Evolutionary conservation across 2,113 vertebrate species (phyloP), one percentile per base, ranked within the genome.

Genomic region (Ascaphus truei): DNA sequence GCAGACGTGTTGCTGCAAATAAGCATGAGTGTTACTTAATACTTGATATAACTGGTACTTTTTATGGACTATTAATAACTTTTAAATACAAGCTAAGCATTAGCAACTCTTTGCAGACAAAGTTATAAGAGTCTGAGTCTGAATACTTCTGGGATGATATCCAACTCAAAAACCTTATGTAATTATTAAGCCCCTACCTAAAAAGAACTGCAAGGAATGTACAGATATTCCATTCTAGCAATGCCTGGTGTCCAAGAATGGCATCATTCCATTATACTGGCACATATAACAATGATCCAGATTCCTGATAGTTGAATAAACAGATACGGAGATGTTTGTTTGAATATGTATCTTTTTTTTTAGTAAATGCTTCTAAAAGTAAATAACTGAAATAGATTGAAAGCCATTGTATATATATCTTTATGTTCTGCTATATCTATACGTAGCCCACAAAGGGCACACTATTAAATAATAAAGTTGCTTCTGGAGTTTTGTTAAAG

Each of bases 21-120:
- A 71, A 61, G 56, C 67, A 50, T 52, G 67, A 71, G 67, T 71
- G 67, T 71, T 71, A 71, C 61, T 71, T 71, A 71, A 71, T 71
- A 71, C 67, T 71, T 61, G 67, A 61, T 67, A 58, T 71, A 71
- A 71, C 67, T 71, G 67, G 67, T 52, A 41, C 67, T 71, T 71
- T n/a, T 71, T 71, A 71, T 60, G 67, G 67, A 61, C 67, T 71
- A 61, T 71, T 71, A 71, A 71, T 71, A 71, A 71, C 67, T 61
- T 71, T 71, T 71, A 71, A 71, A 71, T 71, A 71, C 67, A 71
- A 71, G 45, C 61, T 71, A 39, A 52, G 67, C 55, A 71, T 71
- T 71, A 71, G 67, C 45, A 71, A 71, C 56, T 71, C 51, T 71
- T 61, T 60, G 67, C 67, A 71, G 67, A 71, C 67, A 61, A 52